Base-by-base conservation (phyloP, 1,140 invertebrate species). In the Sipha flava region DNA sequence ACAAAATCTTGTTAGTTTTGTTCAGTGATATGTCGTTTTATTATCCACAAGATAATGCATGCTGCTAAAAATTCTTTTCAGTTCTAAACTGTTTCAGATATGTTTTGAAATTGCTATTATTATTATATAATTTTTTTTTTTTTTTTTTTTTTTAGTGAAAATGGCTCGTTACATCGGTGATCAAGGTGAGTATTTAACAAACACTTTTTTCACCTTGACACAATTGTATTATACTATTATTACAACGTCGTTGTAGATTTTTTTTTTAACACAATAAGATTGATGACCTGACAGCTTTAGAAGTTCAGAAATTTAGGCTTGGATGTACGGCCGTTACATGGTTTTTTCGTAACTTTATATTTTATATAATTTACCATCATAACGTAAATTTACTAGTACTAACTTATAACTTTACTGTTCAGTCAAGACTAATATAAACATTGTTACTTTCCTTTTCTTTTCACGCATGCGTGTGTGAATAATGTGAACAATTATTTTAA, bases 111-210 rank as follows among this genome's bases (percentile, higher is more conserved):
- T 26, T 14, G n/a, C 34, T 34, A 7, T 64, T 64, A 34, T 62
- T 34, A 1, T 37, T 37, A 31, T 40, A 40, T 49, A n/a, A 9
- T 14, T n/a, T 6, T 2, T 49, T 1, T 49, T n/a, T 2, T 49
- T 49, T 49, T 1, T 5, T 47, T 70, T 45, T 81, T 80, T 82
- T 82, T 49, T 81, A 82, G 82, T 82, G 16, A 82, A 82, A 80
- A 82, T 82, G 64, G 82, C 82, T n/a, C 82, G 82, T 16, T 82
- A 82, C 62, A 68, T 81, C 40, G 82, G 81, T 37, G 70, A 70
- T 29, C 82, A 82, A 81, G 81, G 77, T 81, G 66, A 82, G 79
- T 64, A 54, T 7, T 34, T 23, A 21, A n/a, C 23, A 29, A 54
- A 47, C 23, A n/a, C 31, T 66, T 45, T 59, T 45, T 34, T 21